Evolutionary conservation across 2,113 vertebrate species (phyloP).

Genomic region (Megaleporinus macrocephalus): DNA sequence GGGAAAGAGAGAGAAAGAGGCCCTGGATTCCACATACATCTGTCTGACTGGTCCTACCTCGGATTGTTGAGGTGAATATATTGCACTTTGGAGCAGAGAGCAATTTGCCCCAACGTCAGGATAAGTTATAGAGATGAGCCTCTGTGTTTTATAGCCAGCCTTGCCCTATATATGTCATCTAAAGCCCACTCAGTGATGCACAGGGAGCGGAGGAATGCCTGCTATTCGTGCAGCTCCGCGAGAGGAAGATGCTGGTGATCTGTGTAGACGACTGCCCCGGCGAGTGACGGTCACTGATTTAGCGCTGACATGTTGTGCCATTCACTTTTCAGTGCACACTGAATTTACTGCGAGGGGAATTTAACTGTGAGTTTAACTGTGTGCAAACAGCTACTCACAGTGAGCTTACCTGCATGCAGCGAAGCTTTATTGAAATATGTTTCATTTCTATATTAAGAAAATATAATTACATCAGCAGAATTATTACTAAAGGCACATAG

Average conservation of each 20-base stretch:
- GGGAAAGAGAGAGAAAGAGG: constrained; percentile 48
- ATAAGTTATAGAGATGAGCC: constrained; percentile 57
- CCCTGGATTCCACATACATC: constrained; percentile 54
- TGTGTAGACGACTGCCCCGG: background rate
- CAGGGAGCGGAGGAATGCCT: constrained; percentile 42
- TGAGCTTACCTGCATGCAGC: background rate
- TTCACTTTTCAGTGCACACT: constrained; percentile 17
- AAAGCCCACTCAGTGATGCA: constrained; percentile 45
- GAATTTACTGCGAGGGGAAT: background rate
- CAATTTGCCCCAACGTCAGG: constrained; percentile 59
- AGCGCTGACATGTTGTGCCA: constrained; percentile 3
- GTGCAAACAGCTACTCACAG: background rate
- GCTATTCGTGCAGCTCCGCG: background rate
- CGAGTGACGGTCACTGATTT: constrained; percentile 7
- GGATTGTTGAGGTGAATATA: constrained; percentile 53
- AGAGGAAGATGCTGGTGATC: constrained; percentile 16
- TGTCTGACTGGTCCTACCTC: constrained; percentile 44
- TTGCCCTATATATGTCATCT: constrained; percentile 45
- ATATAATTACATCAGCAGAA: background rate
- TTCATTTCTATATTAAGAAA: too few relatives aligned
- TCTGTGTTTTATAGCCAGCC: constrained; percentile 47
- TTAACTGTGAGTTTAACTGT: background rate
- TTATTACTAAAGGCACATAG: too few relatives aligned
- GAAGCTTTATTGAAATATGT: background rate
- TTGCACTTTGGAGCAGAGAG: constrained; percentile 46